Evolutionary conservation across 2,888 invertebrate genomes (phyloP).

Genomic region (Ctena decussata): DNA sequence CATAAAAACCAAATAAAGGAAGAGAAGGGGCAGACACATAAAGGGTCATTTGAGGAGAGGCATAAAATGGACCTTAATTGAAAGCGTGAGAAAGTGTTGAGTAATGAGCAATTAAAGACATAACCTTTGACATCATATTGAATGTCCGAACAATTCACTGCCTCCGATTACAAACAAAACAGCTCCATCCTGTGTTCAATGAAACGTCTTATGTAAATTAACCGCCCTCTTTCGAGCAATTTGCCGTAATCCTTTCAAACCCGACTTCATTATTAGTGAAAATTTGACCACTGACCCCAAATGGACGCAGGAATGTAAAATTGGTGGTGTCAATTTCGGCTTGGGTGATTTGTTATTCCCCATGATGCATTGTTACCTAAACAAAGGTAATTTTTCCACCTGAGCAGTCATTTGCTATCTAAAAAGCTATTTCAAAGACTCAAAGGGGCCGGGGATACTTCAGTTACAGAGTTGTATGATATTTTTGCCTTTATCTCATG

Average conservation of each 20-base stretch:
- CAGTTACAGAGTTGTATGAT: neutral
- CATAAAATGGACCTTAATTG: neutral
- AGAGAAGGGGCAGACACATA: neutral
- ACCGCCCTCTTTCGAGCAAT: slow-evolving; percentile 9
- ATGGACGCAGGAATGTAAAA: slow-evolving; percentile 8
- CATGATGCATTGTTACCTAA: slow-evolving; percentile 17
- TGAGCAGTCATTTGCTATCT: neutral
- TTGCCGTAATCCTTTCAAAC: slow-evolving; percentile 3
- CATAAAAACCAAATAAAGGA: neutral
- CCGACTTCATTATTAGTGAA: neutral
- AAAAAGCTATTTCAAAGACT: neutral
- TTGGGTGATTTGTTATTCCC: slow-evolving; percentile 3
- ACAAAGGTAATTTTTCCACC: slow-evolving; percentile 7
- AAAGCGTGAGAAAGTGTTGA: slow-evolving; percentile 13
- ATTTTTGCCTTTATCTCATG: neutral
- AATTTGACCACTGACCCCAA: slow-evolving; percentile 3
- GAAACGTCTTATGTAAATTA: slow-evolving; percentile 3
- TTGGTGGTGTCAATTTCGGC: neutral
- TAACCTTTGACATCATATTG: neutral
- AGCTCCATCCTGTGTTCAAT: neutral
- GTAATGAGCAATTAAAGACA: neutral
- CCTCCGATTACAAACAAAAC: neutral
- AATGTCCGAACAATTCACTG: neutral
- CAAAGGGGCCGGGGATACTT: neutral
- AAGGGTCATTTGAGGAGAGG: slow-evolving; percentile 4